These are phyloP conservation scores for Burhinus bistriatus DNA, from an alignment of 2,113 vertebrate species.

Conservation along the genomic window DNA sequence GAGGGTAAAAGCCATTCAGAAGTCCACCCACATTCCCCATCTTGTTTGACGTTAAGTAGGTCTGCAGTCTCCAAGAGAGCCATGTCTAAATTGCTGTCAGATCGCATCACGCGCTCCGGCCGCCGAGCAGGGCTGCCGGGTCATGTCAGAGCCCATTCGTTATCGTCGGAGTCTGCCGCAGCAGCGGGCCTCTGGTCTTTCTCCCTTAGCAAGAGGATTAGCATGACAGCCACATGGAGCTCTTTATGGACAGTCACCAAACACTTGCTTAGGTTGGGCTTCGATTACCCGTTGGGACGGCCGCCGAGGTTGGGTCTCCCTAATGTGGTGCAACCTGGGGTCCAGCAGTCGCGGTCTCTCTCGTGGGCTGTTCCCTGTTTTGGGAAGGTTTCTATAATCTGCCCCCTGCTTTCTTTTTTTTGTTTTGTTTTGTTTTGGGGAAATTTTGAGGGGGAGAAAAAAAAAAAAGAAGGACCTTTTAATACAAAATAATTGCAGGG, in stretches of 20 bases:
- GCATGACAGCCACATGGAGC: not conserved
- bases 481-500: not conserved
- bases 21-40: not conserved
- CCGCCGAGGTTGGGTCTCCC: not conserved
- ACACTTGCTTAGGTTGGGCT: not conserved
- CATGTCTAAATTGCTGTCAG: not conserved
- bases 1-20: not conserved
- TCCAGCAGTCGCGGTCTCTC: not conserved
- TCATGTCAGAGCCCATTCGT: not conserved
- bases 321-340: not conserved
- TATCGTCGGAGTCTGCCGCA: not conserved
- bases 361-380: not conserved
- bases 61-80: not conserved
- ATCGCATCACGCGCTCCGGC: not conserved
- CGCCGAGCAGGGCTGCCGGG: not conserved
- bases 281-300: not conserved
- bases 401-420: too few species aligned
- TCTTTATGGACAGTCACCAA: not conserved
- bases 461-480: not conserved
- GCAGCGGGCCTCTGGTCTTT: not conserved
- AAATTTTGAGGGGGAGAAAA: not conserved
- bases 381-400: not conserved
- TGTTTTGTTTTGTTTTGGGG: not conserved
- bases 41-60: not conserved
- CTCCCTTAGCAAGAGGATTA: not conserved